Evolutionary conservation across 2,888 invertebrate genomes (phyloP), one percentile per base, ranked within the genome.

Genomic region (Rotaria magnacalcarata): DNA sequence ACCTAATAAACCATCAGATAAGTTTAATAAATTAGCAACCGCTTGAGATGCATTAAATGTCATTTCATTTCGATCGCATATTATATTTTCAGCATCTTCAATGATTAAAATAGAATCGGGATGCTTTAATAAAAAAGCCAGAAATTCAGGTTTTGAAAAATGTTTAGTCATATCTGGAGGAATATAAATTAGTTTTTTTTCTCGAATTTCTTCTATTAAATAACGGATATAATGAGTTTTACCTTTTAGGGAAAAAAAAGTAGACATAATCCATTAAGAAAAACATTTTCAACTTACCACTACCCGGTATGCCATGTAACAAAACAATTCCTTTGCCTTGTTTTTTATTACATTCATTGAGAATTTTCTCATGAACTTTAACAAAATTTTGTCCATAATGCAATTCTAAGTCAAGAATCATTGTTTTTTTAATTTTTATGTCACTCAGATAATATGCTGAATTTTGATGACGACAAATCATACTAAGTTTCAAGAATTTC

Each of bases 221-320:
- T 67, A 67, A 67, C 67, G 67, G 16, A 67, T 67, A 19, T 67
- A 67, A 67, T 67, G 34, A 27, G 67, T 67, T 67, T 67, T 67
- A 67, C 67, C 67, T 67, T 34, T 2, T 34, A 5, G 8, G 4
- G 52, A 54, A 16, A 54, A 54, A 16, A 54, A 21, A 21, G 4
- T 21, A 54, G 21, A 54, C 19, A 52, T 3, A 52, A 52, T 11
- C 16, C 16, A 16, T 52, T 16, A 27, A 34, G 2, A 2, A 67
- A 16, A 67, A 34, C 14, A 34, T 14, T 41, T 19, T 27, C 2
- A 16, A 67, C 67, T 67, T 67, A 67, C 67, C 67, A 67, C 67
- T 16, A 19, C 67, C 67, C 16, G 67, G 67, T 19, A 67, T 14
- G 4, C 67, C 67, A 67, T 67, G 34, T 34, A 67, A 6, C 19